Conservation (phyloP, 64 coral and sea anemone genomes). For the Dendronephthya gigantea region DNA sequence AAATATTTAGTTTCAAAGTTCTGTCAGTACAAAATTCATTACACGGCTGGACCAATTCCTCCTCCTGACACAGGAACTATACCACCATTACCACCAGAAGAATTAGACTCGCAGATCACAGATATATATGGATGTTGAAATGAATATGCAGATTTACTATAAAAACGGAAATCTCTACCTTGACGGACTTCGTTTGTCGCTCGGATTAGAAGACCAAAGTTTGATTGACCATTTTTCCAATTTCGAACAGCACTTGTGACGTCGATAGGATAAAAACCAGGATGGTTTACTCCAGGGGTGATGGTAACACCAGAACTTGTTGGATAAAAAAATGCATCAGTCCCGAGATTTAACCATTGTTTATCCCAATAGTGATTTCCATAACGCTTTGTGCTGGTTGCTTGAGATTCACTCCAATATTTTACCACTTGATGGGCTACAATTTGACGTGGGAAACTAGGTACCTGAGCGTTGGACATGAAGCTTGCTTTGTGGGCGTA, state of each 20-base stretch:
- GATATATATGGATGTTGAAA: neutral
- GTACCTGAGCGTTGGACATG: neutral
- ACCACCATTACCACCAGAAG: neutral
- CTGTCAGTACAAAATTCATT: neutral
- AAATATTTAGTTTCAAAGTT: too few relatives aligned
- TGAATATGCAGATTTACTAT: neutral
- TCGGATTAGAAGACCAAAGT: neutral
- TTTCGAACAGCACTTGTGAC: neutral
- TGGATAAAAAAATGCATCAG: neutral
- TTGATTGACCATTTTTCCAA: neutral
- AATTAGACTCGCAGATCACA: neutral
- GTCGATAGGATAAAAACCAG: neutral
- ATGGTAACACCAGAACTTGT: neutral
- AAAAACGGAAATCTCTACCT: conserved; percentile 5
- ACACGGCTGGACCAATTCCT: neutral
- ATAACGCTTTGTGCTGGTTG: conserved; percentile 16
- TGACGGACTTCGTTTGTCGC: neutral
- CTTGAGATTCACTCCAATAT: conserved; percentile 25
- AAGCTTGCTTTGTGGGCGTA: conserved; percentile 55
- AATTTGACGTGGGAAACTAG: neutral
- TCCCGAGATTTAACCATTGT: neutral
- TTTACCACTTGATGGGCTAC: conserved; percentile 17
- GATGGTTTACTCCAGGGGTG: neutral
- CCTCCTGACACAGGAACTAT: neutral
- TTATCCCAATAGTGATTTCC: neutral